Evolutionary conservation across 1,140 invertebrate species (phyloP), one percentile per base, ranked within the genome.

Genomic region (Samia ricini): DNA sequence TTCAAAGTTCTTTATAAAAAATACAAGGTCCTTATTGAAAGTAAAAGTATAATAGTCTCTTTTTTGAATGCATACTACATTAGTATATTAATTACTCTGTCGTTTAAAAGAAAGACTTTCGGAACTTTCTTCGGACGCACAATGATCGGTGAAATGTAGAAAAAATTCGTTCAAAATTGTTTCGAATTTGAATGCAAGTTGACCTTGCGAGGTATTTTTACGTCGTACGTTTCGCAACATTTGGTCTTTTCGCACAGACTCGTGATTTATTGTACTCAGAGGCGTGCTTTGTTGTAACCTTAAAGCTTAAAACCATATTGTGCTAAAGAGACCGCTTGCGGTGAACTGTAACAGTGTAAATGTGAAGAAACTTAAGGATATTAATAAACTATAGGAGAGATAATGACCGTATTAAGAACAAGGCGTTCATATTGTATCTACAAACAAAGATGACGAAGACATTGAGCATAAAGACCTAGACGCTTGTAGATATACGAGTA

Each of bases 71-170:
- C 23, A 50, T 58, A 64, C n/a, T n/a, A n/a, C 66, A 86, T 89
- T 81, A 85, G 75, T 74, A 83, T 68, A 89, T 85, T 86, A 84
- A 88, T 89, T 81, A 72, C 73, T 71, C 59, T 76, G 74, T 76
- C 76, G 80, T 76, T 64, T 72, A 63, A 76, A 79, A 81, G 77
- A 88, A 84, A 83, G 78, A 62, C 74, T 77, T 81, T 83, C 74
- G 64, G 63, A 57, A 76, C 73, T 74, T 76, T 76, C 67, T 72
- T 73, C 56, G 55, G 20, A 42, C 54, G 12, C 61, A 79, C 71
- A 79, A 81, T 77, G 54, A 63, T 55, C 15, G 10, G 21, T 20
- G 54, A 48, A 60, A 61, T 56, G n/a, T 54, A 19, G 15, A 62
- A 72, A 72, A 74, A 76, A 73, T 64, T 69, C 62, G 71, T 68